Evolutionary conservation across 2,797 vertebrate genomes (phyloP).

Genomic region (Prionace glauca): DNA sequence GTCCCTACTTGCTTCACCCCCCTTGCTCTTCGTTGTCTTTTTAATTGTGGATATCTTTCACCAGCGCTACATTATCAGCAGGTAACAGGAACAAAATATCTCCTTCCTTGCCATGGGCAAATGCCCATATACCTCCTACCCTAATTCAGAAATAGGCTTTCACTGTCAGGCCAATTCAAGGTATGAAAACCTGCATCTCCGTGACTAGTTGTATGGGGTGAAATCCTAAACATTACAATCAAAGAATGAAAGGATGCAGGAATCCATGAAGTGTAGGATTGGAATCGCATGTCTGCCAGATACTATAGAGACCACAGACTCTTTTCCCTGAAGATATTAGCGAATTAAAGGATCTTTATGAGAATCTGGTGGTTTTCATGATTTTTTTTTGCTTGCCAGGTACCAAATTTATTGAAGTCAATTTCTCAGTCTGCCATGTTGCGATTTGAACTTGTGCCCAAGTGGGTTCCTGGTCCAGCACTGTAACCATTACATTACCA

Average conservation of each 20-base stretch:
- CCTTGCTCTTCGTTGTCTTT: neutral
- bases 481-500: neutral
- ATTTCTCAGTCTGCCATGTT: neutral
- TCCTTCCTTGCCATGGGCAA: neutral
- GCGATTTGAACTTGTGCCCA: neutral
- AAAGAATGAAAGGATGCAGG: neutral
- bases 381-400: too few species aligned
- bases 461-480: neutral
- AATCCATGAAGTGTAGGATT: neutral
- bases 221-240: neutral
- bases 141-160: neutral
- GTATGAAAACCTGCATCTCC: neutral
- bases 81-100: neutral
- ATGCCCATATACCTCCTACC: neutral
- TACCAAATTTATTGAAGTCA: neutral
- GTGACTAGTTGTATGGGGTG: neutral
- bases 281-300: neutral
- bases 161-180: neutral
- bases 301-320: neutral
- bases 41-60: neutral
- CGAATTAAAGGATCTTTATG: neutral
- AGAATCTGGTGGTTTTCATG: neutral
- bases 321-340: neutral
- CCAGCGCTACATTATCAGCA: neutral
- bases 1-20: neutral